A percentile compares a stretch with the other conserved stretches of the same genome.
Evolutionary conservation across 2,888 invertebrate genomes (phyloP).

Genomic region (Osmoderma eremita): DNA sequence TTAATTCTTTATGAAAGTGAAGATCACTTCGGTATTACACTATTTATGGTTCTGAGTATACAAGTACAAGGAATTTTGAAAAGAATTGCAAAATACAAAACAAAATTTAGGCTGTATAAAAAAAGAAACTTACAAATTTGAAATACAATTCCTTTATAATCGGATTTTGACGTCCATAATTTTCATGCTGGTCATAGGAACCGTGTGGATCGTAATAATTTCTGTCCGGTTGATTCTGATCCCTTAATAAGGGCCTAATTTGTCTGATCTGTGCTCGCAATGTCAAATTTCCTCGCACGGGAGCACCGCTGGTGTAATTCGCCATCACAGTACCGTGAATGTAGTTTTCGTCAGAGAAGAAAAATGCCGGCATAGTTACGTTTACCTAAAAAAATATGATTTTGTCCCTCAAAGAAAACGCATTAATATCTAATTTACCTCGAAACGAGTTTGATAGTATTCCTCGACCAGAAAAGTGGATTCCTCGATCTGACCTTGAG

Average conservation of each 20-base stretch:
- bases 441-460: slow-evolving; percentile 94
- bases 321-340: slow-evolving; percentile 90
- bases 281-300: slow-evolving; percentile 89
- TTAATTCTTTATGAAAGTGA: no score
- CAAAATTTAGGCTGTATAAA: no score
- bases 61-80: background rate
- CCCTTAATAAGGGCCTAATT: slow-evolving; percentile 64
- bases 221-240: slow-evolving; percentile 23
- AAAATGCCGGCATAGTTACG: slow-evolving; percentile 94
- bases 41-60: no score
- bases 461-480: slow-evolving; percentile 89
- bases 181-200: slow-evolving; percentile 39
- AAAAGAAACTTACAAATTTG: slow-evolving; percentile 72
- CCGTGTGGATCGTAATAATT: slow-evolving; percentile 39
- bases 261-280: slow-evolving; percentile 82
- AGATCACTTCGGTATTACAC: no score
- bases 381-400: slow-evolving; percentile 73
- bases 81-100: background rate
- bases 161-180: slow-evolving; percentile 49
- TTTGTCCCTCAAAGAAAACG: background rate
- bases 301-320: slow-evolving; percentile 94
- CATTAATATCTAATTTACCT: slow-evolving; percentile 66
- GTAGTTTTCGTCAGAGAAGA: slow-evolving; percentile 86
- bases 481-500: slow-evolving; percentile 89
- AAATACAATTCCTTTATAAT: slow-evolving; percentile 73